These are phyloP conservation scores for Marmota monax DNA, from an alignment of 2,113 vertebrate genomes.

Conservation along the genomic window DNA sequence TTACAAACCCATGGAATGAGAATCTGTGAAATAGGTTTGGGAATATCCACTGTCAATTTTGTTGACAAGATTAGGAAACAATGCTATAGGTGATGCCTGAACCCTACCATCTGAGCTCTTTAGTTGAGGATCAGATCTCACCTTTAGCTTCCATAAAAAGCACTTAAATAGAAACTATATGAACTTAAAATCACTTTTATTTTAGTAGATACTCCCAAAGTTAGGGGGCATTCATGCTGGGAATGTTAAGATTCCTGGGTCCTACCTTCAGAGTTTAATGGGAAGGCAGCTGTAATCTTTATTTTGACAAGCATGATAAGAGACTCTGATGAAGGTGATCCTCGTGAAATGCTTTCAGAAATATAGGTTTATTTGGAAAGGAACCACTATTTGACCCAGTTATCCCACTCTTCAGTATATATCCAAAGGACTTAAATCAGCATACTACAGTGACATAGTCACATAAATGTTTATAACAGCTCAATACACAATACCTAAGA, in stretches of 20 bases:
- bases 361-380: neutral
- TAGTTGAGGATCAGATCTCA: neutral
- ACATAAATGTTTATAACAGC: too few relatives aligned
- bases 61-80: neutral
- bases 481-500: too few relatives aligned
- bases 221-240: neutral
- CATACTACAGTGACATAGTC: too few relatives aligned
- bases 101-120: neutral
- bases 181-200: neutral
- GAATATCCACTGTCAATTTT: neutral
- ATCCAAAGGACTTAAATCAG: too few relatives aligned
- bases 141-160: neutral
- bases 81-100: neutral
- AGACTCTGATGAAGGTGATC: neutral
- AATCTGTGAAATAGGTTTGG: neutral
- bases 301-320: neutral
- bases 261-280: neutral
- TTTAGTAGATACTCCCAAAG: neutral
- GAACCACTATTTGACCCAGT: too few relatives aligned
- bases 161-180: neutral
- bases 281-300: neutral
- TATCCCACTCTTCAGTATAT: too few relatives aligned
- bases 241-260: neutral
- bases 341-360: neutral
- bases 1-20: neutral